Evolutionary conservation across 2,797 vertebrate species (phyloP), one percentile per base, ranked within the genome.

Genomic region (Falco rusticolus): DNA sequence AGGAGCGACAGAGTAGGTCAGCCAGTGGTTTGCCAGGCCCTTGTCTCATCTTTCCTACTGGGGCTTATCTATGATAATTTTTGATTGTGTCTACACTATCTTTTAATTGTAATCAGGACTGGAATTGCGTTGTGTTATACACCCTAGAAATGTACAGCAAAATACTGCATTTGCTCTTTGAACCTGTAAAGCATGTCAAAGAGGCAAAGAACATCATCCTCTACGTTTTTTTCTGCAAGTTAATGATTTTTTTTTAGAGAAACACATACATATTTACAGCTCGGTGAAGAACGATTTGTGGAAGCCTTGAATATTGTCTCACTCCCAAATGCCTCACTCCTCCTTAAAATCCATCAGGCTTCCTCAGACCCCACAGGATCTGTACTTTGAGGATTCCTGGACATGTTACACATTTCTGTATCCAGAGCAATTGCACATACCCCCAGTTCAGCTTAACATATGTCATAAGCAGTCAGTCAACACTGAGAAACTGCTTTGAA

Each of bases 1-100:
- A 91, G 72, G 54, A 93, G 69, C 20, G 87, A 90, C 79, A 91
- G 79, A 72, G 57, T 81, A 65, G 78, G 82, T 87, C 75, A 95
- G 89, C 37, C 68, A 90, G 79, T 84, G 91, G 84, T 87, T 95
- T 94, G 84, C 82, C 57, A 87, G 54, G 41, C 24, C 41, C 64
- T 93, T 76, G 79, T 69, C 84, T 96, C 24, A 2, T 70, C 51
- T 93, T 94, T 84, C 69, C 47, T 94, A 57, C 61, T 54, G 57
- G 11, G 64, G 57, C 76, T 87, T 89, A 54, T 75, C 84, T n/a
- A 56, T 48, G 66, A 70, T 68, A 41, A 78, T 83, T 92, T 81
- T 92, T 87, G 51, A 54, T 91, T 86, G 59, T 81, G 59, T 60
- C 29, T 83, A 37, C 68, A 11, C 33, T 79, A 71, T 51, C 53